phyloP scores from a whole-genome alignment of 1,140 invertebrate species.

The Pogonomyrmex barbatus region DNA sequence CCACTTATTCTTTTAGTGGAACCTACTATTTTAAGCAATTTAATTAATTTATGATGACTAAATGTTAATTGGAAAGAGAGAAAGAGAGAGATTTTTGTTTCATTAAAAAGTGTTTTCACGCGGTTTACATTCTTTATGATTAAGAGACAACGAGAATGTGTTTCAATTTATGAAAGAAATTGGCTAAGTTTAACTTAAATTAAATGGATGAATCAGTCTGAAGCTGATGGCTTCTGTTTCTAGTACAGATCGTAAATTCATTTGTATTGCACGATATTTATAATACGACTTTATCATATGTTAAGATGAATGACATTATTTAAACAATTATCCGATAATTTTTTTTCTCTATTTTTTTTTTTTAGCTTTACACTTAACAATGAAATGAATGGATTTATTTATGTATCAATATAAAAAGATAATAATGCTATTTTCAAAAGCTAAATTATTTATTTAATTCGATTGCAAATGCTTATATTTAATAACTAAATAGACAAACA shows the following conservation, averaged over 20 bases:
- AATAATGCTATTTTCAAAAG: not conserved
- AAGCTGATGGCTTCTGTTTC: not conserved
- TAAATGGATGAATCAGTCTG: slow-evolving; percentile 13
- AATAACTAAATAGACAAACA: not conserved
- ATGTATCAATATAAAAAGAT: not conserved
- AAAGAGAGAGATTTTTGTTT: not conserved
- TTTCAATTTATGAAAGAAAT: slow-evolving; percentile 24
- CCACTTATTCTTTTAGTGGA: not conserved
- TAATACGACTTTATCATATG: not conserved
- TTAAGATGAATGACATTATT: not conserved
- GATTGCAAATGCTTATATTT: not conserved
- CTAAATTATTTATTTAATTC: not conserved
- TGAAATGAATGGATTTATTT: not conserved
- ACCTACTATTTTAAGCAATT: not conserved
- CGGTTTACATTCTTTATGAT: slow-evolving; percentile 3
- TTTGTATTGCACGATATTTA: slow-evolving; percentile 8
- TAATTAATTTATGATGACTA: slow-evolving; percentile 44
- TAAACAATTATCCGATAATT: not conserved
- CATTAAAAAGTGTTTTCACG: not conserved
- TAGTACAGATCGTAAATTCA: not conserved
- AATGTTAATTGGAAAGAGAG: not conserved
- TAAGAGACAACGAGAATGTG: not conserved
- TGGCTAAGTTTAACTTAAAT: slow-evolving; percentile 39
- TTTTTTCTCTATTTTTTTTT: not conserved
- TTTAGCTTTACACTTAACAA: not conserved